Conservation (phyloP, 2,888 invertebrate species). For the Mellilla xanthometata region DNA sequence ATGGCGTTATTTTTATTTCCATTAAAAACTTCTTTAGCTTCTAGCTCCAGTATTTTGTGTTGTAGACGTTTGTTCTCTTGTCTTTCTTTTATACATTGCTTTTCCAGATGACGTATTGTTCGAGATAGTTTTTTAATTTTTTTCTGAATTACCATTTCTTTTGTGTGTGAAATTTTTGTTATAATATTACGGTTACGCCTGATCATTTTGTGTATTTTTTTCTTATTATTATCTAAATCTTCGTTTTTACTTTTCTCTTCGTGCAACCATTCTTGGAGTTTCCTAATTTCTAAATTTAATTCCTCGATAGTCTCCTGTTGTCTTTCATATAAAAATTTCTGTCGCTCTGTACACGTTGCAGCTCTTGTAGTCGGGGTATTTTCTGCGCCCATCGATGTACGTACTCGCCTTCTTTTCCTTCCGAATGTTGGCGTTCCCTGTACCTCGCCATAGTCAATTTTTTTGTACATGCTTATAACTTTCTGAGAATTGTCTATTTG, state of each 20-base stretch:
- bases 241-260: not conserved
- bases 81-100: not conserved
- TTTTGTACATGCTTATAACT: not conserved
- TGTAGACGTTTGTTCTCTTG: not conserved
- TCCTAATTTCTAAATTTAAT: not conserved
- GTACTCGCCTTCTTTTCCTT: not conserved
- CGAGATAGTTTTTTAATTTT: not conserved
- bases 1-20: not conserved
- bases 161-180: not conserved
- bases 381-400: not conserved
- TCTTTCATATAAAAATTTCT: not conserved
- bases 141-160: not conserved
- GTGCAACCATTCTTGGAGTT: not conserved
- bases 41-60: not conserved
- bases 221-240: not conserved
- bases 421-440: not conserved
- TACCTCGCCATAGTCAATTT: not conserved
- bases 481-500: constrained; percentile 1
- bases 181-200: not conserved
- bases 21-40: not conserved
- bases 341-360: not conserved
- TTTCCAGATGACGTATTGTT: not conserved
- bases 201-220: not conserved
- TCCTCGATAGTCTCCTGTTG: not conserved
- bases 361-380: not conserved